A percentile compares a stretch with the other conserved stretches of the same genome.
Evolutionary conservation across 2,888 invertebrate species (phyloP).

Genomic region (Leptopilina myrica): DNA sequence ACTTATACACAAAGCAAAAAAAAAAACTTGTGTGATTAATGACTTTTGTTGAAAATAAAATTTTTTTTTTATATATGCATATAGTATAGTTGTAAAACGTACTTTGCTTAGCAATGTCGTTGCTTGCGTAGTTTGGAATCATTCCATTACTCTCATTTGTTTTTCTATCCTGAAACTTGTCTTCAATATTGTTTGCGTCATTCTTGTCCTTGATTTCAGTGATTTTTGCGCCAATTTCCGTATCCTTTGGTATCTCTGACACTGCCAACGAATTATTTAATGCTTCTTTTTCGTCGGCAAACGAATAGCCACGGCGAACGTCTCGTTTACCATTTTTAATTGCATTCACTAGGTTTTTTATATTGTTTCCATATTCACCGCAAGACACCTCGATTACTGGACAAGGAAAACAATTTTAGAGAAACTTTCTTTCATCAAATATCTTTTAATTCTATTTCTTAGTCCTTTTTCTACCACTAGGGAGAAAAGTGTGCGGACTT

Average conservation of each 20-base stretch:
- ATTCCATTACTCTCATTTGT: slow-evolving; percentile 64
- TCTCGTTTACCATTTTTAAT: slow-evolving; percentile 91
- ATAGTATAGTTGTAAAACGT: slow-evolving; percentile 19
- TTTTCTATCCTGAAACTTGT: slow-evolving; percentile 69
- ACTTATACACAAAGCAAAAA: not conserved
- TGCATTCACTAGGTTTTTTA: slow-evolving; percentile 88
- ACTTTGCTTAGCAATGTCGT: slow-evolving; percentile 73
- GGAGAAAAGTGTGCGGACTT: too few species aligned
- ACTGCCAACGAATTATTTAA: slow-evolving; percentile 76
- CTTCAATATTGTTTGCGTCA: slow-evolving; percentile 69
- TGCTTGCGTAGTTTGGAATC: slow-evolving; percentile 67
- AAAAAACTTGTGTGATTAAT: not conserved
- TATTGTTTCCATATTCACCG: slow-evolving; percentile 96
- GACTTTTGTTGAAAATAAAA: slow-evolving; percentile 2
- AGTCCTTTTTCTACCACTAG: too few species aligned
- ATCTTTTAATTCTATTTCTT: not conserved
- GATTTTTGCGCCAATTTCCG: slow-evolving; percentile 56
- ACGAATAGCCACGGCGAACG: slow-evolving; percentile 85
- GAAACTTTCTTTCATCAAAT: not conserved
- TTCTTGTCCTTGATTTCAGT: slow-evolving; percentile 70
- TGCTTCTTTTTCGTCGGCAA: slow-evolving; percentile 80
- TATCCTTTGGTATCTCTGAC: slow-evolving; percentile 63
- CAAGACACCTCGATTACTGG: slow-evolving; percentile 95
- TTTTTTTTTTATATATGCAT: not conserved
- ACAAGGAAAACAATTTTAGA: not conserved